Evolutionary conservation across 2,113 vertebrate species (phyloP).

Genomic region (Oreochromis aureus): DNA sequence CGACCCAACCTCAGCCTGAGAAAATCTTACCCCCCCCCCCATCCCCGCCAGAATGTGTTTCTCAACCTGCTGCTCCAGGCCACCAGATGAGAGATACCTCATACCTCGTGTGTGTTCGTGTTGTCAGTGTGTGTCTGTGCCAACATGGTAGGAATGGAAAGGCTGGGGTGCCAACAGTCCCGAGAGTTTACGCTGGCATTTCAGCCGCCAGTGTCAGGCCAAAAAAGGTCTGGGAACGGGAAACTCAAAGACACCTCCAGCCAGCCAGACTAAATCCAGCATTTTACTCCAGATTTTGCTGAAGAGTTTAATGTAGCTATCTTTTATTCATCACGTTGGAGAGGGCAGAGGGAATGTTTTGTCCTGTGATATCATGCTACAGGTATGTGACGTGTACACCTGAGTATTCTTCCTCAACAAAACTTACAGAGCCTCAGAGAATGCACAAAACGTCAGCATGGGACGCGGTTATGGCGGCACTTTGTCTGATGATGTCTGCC

Average conservation of each 20-base stretch:
- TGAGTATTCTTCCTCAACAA: not conserved
- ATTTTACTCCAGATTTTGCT: not conserved
- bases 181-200: slow-evolving; percentile 15
- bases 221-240: not conserved
- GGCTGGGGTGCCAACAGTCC: slow-evolving; percentile 3
- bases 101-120: slow-evolving; percentile 16
- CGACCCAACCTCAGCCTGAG: not conserved
- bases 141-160: slow-evolving; percentile 7
- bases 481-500: not conserved
- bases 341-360: not conserved
- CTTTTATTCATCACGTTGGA: not conserved
- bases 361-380: not conserved
- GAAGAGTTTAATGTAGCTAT: not conserved
- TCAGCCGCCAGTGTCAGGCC: not conserved
- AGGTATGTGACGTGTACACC: not conserved
- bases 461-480: not conserved
- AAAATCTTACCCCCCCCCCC: not conserved
- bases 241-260: not conserved
- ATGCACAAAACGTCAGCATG: not conserved
- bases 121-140: not conserved
- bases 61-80: slow-evolving; percentile 17
- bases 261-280: not conserved
- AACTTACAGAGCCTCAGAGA: not conserved
- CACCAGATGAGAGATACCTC: slow-evolving; percentile 58
- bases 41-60: not conserved